Percentiles rank a stretch among this genome's conserved stretches.
Conservation (phyloP, 2,797 vertebrate species). For the Trachurus trachurus region DNA sequence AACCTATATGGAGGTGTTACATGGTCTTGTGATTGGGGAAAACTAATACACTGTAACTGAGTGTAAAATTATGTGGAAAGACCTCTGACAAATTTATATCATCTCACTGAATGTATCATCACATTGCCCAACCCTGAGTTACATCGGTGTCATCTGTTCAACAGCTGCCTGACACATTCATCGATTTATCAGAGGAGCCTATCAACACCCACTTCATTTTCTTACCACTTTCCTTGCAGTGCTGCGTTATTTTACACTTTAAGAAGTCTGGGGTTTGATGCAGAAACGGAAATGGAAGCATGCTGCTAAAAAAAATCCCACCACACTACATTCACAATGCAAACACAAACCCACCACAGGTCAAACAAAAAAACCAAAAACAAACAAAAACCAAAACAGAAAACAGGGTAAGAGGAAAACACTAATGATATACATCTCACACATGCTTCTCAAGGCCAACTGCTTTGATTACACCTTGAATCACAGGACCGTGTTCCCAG, state of each 20-base stretch:
- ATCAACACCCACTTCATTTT: constrained; percentile 6
- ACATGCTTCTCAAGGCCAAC: constrained; percentile 64
- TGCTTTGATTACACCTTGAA: constrained; percentile 74
- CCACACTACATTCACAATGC: constrained; percentile 32
- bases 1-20: background rate
- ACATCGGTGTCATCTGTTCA: background rate
- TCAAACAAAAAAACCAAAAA: constrained; percentile 5
- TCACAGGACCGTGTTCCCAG: constrained; percentile 36
- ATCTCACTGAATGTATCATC: background rate
- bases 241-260: background rate
- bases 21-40: background rate
- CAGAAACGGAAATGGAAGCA: constrained; percentile 39
- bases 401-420: background rate
- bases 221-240: background rate
- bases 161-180: background rate
- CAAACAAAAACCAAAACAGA: constrained; percentile 8
- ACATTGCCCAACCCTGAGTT: background rate
- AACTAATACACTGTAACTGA: background rate
- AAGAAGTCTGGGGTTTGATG: constrained; percentile 10
- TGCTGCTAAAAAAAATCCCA: constrained; percentile 34
- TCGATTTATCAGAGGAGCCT: background rate
- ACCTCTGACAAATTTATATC: background rate
- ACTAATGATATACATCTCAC: background rate
- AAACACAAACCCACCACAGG: constrained; percentile 45
- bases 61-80: background rate